Base-by-base conservation (phyloP, 2,113 vertebrate species). In the Climacteris rufus region DNA sequence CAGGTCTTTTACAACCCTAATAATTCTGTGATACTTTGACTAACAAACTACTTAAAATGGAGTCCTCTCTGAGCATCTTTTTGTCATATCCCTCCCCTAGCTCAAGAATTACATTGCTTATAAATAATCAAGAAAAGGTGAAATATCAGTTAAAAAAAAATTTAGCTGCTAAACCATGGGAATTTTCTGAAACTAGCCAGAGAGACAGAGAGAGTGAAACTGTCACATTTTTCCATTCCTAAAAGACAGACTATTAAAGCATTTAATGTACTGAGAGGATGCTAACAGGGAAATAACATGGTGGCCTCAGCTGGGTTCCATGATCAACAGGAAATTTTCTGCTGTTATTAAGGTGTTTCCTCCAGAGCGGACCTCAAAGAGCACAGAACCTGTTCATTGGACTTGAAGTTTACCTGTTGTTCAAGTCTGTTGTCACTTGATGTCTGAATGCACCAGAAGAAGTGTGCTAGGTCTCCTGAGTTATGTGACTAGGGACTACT, bases 401-500 rank as follows among this genome's bases (percentile, higher is more conserved):
- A 35, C 53, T 47, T 87, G 31, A 49, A 28, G n/a, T 15, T 71
- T 63, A 11, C 5, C 19, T 42, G 9, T 7, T 88, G 21, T 42
- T 72, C 11, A 37, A 13, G 50, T 14, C 10, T 80, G 33, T 5
- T 23, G 4, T 7, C 8, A 13, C 20, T 50, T 1, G 0, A 10
- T 19, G 7, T 37, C 39, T 83, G 23, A n/a, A 15, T 19, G 7
- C 4, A 39, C 15, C 56, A 59, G 11, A 37, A 28, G 19, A 53
- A 24, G 12, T 9, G 11, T 21, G 7, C 21, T 54, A 25, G n/a
- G 7, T 52, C 24, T 80, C 33, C 35, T 8, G 28, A 47, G 6
- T 30, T 65, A 24, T 0, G 0, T 35, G 22, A 24, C 28, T 11
- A 16, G 33, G 9, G 30, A 7, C 17, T 59, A 13, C 20, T 16